phyloP scores from a whole-genome alignment of 2,888 invertebrate genomes.

The Zygogramma bicolorata region DNA sequence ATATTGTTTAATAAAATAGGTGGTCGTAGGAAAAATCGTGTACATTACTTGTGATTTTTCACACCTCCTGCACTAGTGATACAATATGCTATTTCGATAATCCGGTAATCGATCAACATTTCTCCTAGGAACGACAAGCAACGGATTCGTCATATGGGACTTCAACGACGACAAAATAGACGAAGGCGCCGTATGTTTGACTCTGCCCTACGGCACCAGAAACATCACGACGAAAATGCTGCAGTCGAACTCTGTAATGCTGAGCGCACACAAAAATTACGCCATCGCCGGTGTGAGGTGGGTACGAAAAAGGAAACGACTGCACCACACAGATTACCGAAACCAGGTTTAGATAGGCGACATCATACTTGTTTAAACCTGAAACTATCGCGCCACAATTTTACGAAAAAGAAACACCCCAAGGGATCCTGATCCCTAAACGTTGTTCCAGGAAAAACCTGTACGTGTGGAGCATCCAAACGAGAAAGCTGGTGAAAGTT shows the following conservation, averaged over 20 bases:
- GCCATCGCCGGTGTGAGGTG: conserved; percentile 95
- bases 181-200: conserved; percentile 75
- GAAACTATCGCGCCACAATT: too few species aligned
- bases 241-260: conserved; percentile 90
- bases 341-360: too few species aligned
- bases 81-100: too few species aligned
- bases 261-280: conserved; percentile 90
- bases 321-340: too few species aligned
- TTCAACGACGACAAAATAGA: conserved; percentile 70
- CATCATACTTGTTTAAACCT: too few species aligned
- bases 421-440: background rate
- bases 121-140: conserved; percentile 83
- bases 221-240: conserved; percentile 95
- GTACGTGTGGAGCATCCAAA: conserved; percentile 92
- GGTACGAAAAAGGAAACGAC: too few species aligned
- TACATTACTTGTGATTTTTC: too few species aligned
- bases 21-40: too few species aligned
- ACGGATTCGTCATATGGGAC: conserved; percentile 88
- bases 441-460: conserved; percentile 76
- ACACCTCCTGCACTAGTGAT: too few species aligned
- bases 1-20: too few species aligned
- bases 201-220: conserved; percentile 86
- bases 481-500: conserved; percentile 86
- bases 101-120: too few species aligned
- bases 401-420: too few species aligned